Base-by-base conservation (phyloP, 2,113 vertebrate species). In the Indri indri region DNA sequence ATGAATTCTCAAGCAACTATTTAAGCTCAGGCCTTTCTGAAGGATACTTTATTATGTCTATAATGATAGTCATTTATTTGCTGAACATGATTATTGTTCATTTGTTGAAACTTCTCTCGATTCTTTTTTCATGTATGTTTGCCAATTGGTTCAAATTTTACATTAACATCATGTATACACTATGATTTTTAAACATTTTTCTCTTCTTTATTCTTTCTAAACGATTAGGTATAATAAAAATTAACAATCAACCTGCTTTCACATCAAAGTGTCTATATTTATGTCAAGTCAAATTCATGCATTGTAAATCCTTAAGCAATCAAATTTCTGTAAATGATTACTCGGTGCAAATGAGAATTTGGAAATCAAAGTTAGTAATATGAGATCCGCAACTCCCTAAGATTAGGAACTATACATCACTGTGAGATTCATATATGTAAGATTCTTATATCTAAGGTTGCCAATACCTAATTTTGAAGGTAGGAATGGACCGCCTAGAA, bases 251-350 rank as follows among this genome's bases (percentile, higher is more conserved):
- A 42, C 8, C 40, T 90, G 2, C 30, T 82, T 86, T 88, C n/a
- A 94, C 6, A 40, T 91, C 68, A 81, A 86, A 8, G 11, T 86
- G 25, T 10, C 57, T 86, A 42, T 93, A 42, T 76, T 90, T 63
- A 50, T 86, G 4, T 74, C 7, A 95, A 95, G 61, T 70, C 17
- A 89, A 92, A 76, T 63, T 57, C n/a, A 82, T 65, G 6, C 57
- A 37, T 85, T 90, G 3, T 82, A 77, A 92, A 82, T 85, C 82
- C 10, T 84, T 77, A 92, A 81, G 57, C 37, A 66, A 65, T 91
- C 76, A 83, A 65, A 90, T 90, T 73, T 82, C 18, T 92, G 20
- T 90, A 34, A n/a, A n/a, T 77, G 12, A 66, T 86, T 90, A 89
- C 52, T 81, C 5, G 37, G 12, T 37, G 2, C 11, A 92, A 82